These are phyloP conservation scores for Grallaria varia DNA, from an alignment of 2,113 vertebrate species.

Conservation along the genomic window DNA sequence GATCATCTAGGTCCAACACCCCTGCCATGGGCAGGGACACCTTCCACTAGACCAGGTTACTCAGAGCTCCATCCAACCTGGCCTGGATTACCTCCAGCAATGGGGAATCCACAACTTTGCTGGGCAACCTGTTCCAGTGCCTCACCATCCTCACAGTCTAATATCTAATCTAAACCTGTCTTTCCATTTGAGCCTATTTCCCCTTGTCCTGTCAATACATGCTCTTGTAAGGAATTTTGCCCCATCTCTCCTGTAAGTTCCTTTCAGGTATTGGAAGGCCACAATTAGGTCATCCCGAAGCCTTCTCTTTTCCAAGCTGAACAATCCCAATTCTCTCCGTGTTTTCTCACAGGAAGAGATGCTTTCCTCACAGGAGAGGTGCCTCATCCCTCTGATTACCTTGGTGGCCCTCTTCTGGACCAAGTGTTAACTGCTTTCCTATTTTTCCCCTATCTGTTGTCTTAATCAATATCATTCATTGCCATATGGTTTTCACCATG, in stretches of 20 bases:
- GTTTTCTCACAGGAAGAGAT: neutral
- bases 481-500: neutral
- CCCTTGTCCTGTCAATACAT: neutral
- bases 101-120: neutral
- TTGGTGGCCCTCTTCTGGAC: neutral
- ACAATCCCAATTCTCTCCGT: neutral
- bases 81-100: neutral
- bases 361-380: neutral
- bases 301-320: neutral
- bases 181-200: neutral
- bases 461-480: neutral
- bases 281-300: neutral
- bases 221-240: neutral
- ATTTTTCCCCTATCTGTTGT: neutral
- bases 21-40: rapidly evolving
- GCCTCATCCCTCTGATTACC: neutral
- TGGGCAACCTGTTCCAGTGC: neutral
- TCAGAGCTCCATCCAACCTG: rapidly evolving
- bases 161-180: neutral
- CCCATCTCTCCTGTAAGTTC: neutral
- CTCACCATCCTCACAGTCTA: neutral
- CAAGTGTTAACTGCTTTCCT: neutral
- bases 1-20: neutral
- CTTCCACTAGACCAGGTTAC: neutral
- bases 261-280: neutral